Base-by-base conservation (phyloP, 2,888 invertebrate species). In the Lysandra bellargus region DNA sequence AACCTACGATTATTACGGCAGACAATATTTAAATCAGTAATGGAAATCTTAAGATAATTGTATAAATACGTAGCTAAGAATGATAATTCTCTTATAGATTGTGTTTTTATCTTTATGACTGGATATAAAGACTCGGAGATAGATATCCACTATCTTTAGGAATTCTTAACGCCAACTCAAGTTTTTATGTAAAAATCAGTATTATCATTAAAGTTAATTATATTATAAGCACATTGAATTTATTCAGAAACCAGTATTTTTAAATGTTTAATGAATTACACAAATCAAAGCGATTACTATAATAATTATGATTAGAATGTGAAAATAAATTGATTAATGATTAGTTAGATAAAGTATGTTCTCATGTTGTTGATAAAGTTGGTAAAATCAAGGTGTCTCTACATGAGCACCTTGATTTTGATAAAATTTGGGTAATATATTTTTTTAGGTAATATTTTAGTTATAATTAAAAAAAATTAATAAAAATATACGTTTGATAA, bases 41-140 rank as follows among this genome's bases (percentile, higher is more conserved):
- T 76, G 57, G 53, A 30, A 53, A 76, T 76, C 53, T 53, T 76
- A 37, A 76, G 76, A 76, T 76, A 57, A 76, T 57, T 76, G 33
- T 57, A 53, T 75, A 30, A 64, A 75, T 76, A 76, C 49, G 30
- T 12, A 76, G 30, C 30, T 37, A n/a, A 17, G 30, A 76, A 53
- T 53, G 76, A 76, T 76, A 76, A 76, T 23, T 57, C 76, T 33
- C 49, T 5, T 53, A 76, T 76, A 33, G 53, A 57, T 57, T 33
- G 53, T 33, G 33, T 33, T 33, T 73, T 76, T 76, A 76, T 76
- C 76, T 76, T 76, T 57, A 76, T 33, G 33, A 33, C 30, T 53
- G 57, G 53, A 76, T 76, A 57, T 76, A 76, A 76, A 75, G 12
- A 74, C 44, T 74, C 40, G 44, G 4, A 74, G 74, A 37, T 74